Evolutionary conservation across 2,113 vertebrate species (phyloP).

Genomic region (Lutjanus erythropterus): DNA sequence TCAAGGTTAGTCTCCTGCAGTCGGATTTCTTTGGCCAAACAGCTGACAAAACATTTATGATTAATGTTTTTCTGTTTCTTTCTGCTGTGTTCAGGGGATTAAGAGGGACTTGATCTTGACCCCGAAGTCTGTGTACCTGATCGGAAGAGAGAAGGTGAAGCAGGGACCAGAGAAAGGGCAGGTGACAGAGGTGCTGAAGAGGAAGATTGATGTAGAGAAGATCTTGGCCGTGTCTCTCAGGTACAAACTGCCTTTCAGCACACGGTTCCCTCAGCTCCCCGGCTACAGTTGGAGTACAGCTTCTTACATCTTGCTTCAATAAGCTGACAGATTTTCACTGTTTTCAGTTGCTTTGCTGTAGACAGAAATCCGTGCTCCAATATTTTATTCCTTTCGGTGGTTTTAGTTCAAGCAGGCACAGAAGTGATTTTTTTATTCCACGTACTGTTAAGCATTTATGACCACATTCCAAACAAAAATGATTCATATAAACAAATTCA

Average conservation of each 20-base stretch:
- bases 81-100: slow-evolving; percentile 83
- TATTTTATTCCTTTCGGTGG: background rate
- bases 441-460: slow-evolving; percentile 13
- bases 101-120: slow-evolving; percentile 97
- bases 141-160: slow-evolving; percentile 96
- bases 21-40: background rate
- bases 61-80: background rate
- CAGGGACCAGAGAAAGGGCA: slow-evolving; percentile 95
- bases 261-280: background rate
- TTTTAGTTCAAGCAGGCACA: slow-evolving; percentile 12
- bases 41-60: background rate
- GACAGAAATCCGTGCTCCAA: no score
- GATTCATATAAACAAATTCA: background rate
- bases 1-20: slow-evolving; percentile 88
- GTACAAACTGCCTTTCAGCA: slow-evolving; percentile 76
- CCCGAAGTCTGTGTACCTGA: slow-evolving; percentile 94
- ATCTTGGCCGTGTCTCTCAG: slow-evolving; percentile 94
- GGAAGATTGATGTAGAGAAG: slow-evolving; percentile 92
- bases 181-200: slow-evolving; percentile 95
- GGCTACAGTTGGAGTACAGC: background rate
- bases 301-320: background rate
- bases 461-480: slow-evolving; percentile 3
- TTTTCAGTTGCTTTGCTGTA: no score
- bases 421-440: background rate
- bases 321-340: background rate